Conservation (phyloP, 2,113 vertebrate species). For the Nettapus auritus region DNA sequence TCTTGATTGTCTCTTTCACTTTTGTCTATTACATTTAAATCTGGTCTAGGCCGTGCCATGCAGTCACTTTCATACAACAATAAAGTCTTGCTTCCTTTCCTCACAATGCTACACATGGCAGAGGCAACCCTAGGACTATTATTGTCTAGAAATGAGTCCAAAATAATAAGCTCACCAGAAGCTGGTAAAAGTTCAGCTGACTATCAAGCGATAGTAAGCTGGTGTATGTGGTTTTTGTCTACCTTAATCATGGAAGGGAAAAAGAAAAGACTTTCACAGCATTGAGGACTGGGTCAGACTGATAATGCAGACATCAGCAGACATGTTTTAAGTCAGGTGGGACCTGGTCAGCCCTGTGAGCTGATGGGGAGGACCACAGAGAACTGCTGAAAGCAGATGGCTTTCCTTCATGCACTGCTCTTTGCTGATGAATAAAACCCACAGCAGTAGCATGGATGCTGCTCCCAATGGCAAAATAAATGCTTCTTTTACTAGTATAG, state of each 20-base stretch:
- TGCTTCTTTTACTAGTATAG: not conserved
- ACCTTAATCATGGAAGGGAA: not conserved
- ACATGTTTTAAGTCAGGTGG: not conserved
- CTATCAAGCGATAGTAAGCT: not conserved
- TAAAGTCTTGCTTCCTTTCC: not conserved
- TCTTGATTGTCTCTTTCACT: conserved; percentile 6
- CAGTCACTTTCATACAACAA: not conserved
- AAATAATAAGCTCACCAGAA: not conserved
- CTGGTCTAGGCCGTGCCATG: not conserved
- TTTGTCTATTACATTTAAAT: not conserved
- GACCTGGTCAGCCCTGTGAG: not conserved
- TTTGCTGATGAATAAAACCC: not conserved
- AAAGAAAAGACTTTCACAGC: not conserved
- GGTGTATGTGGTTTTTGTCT: not conserved
- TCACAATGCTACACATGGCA: not conserved
- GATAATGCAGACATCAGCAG: not conserved
- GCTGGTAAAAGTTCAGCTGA: not conserved
- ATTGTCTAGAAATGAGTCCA: not conserved
- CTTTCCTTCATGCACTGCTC: not conserved
- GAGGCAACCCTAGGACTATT: not conserved
- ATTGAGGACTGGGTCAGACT: not conserved
- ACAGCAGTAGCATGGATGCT: not conserved
- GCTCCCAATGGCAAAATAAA: not conserved
- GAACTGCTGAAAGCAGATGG: not conserved
- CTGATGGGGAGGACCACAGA: not conserved